A percentile compares a stretch with the other conserved stretches of the same genome.
Conservation (phyloP, 2,113 vertebrate species). For the Myodes glareolus region DNA sequence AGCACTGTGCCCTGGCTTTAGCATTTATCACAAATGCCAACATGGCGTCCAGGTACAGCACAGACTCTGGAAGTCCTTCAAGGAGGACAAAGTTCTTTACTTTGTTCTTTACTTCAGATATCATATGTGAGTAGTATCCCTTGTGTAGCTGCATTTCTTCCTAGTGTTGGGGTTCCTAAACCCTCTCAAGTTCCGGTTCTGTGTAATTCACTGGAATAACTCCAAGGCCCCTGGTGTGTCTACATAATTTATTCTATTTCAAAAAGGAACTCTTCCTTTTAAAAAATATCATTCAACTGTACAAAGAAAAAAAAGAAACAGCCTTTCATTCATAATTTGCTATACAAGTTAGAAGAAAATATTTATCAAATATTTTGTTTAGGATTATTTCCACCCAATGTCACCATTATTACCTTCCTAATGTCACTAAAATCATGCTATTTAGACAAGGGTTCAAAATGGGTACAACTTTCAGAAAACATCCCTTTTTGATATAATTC, state of each 20-base stretch:
- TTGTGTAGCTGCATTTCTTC: not conserved
- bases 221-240: not conserved
- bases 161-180: not conserved
- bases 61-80: too few relatives aligned
- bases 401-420: not conserved
- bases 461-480: not conserved
- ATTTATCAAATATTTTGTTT: not conserved
- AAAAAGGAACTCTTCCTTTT: not conserved
- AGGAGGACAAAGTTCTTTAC: not conserved
- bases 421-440: not conserved
- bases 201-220: not conserved
- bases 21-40: not conserved
- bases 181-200: not conserved
- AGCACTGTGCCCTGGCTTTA: not conserved
- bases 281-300: not conserved
- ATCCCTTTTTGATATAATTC: not conserved
- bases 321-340: not conserved
- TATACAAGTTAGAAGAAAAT: not conserved
- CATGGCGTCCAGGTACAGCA: not conserved
- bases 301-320: not conserved
- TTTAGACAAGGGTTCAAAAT: not conserved
- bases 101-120: not conserved
- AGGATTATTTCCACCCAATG: not conserved
- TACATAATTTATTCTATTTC: not conserved
- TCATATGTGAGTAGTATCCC: not conserved